Conservation (phyloP, 2,888 invertebrate species). For the Dione vanillae region DNA sequence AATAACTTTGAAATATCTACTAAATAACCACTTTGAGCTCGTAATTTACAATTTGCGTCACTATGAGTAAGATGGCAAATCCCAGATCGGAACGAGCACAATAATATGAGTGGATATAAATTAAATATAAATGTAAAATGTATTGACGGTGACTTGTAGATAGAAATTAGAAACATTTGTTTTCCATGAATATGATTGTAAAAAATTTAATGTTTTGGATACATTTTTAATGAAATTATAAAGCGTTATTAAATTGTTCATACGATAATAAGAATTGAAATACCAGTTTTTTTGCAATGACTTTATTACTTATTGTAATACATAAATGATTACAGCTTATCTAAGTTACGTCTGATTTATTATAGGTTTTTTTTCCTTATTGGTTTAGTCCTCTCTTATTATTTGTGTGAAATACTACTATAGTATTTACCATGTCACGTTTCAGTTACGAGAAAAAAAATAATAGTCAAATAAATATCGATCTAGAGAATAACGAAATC, state of each 20-base stretch:
- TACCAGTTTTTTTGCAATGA: neutral
- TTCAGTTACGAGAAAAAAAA: no score
- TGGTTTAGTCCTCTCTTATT: no score
- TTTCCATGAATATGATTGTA: no score
- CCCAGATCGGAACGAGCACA: conserved; percentile 18
- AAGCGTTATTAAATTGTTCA: neutral
- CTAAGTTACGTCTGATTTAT: neutral
- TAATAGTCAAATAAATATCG: no score
- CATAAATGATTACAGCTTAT: neutral
- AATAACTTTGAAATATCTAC: conserved; percentile 6
- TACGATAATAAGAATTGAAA: neutral
- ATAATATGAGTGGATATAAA: conserved; percentile 18
- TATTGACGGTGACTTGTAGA: neutral
- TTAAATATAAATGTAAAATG: neutral
- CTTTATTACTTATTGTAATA: neutral
- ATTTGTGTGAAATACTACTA: no score
- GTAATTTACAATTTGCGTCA: conserved; percentile 22
- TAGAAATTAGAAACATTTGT: conserved; percentile 11
- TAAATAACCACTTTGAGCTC: conserved; percentile 4
- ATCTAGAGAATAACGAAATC: no score
- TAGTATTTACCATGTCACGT: no score
- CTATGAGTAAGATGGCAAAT: conserved; percentile 14
- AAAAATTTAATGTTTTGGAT: no score
- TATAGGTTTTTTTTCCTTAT: neutral
- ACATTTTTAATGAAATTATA: neutral